Base-by-base conservation (phyloP, 2,797 vertebrate genomes). In the Dryobates pubescens region DNA sequence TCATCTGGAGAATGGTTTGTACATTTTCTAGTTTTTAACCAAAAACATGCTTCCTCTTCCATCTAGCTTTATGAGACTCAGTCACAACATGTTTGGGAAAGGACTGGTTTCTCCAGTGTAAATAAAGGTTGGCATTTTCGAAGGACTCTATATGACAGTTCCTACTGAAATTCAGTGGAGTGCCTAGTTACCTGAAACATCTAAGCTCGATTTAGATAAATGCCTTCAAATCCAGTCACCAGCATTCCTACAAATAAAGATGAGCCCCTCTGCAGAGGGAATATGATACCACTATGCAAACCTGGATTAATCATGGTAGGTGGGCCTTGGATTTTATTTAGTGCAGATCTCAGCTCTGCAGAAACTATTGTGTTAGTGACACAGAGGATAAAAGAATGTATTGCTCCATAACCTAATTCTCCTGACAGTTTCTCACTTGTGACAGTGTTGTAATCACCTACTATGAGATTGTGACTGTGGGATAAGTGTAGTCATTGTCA, bases 91-190 rank as follows among this genome's bases (percentile, higher is more conserved):
- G 68, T 10, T 38, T 86, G 61, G 45, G 47, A 54, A 82, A 61
- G 49, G 14, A 62, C 13, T 9, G 1, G 6, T 76, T 73, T 82
- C 26, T 12, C 13, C 54, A 27, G 0, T 4, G 6, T 4, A 20
- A 58, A 38, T 4, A 20, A 58, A 38, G 6, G 10, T 8, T 67
- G 80, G 29, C 23, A 22, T 86, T 90, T 76, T 67, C 63, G 41
- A n/a, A 81, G 67, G 56, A 14, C 45, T 63, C 30, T 57, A 11
- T 0, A 0, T 30, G 27, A 29, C 29, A 34, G 0, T 67, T 53
- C 54, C 49, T 68, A 1, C 47, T 32, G 49, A n/a, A 82, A 22
- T 70, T 38, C 16, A 10, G 26, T 38, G 54, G 14, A 70, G 5
- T 45, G 17, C 45, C n/a, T 76, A n/a, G 84, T 54, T 51, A 45